These are phyloP conservation scores for Nothocercus nigrocapillus DNA, from an alignment of 2,113 vertebrate genomes.

Conservation along the genomic window DNA sequence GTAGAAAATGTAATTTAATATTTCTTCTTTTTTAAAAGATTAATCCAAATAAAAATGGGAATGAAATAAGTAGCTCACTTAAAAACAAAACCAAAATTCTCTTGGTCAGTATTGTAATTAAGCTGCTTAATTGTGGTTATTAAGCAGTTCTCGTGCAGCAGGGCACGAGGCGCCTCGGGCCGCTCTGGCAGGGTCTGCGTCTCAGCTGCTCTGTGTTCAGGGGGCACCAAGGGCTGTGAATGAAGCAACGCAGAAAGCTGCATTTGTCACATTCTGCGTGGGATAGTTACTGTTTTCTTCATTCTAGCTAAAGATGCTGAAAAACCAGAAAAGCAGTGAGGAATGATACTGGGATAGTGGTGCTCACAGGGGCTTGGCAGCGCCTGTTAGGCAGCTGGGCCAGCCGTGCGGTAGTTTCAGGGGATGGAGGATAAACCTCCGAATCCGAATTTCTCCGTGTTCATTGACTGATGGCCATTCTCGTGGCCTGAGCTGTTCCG, in stretches of 20 bases:
- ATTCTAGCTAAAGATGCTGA: background rate
- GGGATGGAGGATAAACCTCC: fast-evolving
- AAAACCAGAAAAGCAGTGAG: fast-evolving
- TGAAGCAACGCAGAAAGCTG: background rate
- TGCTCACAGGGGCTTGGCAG: background rate
- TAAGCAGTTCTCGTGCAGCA: background rate
- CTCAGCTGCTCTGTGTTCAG: background rate
- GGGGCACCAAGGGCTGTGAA: background rate
- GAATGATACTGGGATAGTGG: background rate
- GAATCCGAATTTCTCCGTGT: no score
- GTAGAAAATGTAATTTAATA: background rate
- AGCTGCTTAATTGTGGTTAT: background rate
- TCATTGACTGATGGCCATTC: no score
- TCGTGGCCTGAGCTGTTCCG: no score
- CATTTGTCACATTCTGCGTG: background rate
- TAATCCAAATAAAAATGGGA: background rate
- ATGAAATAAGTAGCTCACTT: background rate
- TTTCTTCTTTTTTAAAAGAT: background rate
- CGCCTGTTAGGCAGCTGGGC: background rate
- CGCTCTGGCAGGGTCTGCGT: no score
- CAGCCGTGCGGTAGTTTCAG: background rate
- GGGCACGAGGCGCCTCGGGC: no score
- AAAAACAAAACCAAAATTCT: background rate
- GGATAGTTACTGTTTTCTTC: background rate
- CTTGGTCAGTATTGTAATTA: background rate